Evolutionary conservation across 2,888 invertebrate genomes (phyloP), one percentile per base, ranked within the genome.

Genomic region (Venusia cambrica): DNA sequence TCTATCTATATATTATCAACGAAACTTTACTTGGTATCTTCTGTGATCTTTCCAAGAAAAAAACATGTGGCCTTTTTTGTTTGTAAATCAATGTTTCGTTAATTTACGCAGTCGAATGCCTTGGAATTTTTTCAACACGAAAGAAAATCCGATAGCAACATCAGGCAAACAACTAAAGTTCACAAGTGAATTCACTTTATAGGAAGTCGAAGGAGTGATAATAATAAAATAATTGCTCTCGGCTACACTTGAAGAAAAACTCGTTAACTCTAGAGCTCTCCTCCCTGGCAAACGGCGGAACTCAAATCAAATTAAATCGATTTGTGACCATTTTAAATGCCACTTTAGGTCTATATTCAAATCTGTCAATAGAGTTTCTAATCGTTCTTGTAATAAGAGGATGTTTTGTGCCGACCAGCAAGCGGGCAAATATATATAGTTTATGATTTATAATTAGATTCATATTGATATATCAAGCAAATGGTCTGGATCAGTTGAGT

Each of bases 231-330:
- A 69, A 74, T 72, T 68, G 70, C 66, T 70, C 58, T 59, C 45
- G 51, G 47, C 62, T 54, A 52, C 59, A 62, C 75, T 76, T 57
- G 61, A 57, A 70, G 65, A 58, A 64, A 64, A 73, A 72, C 75
- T 81, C 77, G 73, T 81, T 81, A 80, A 75, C 62, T 75, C 66
- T 70, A 78, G 76, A 63, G 71, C 77, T 57, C 74, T 75, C 51
- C 38, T 19, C 29, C 19, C 9, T 46, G 54, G 62, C 55, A 54
- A 34, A 51, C 56, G 53, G 44, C 15, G 40, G 38, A 39, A 34
- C 39, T 29, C 21, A 33, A 40, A 33, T 48, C 44, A 44, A 49
- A 46, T 51, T 29, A 32, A 48, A 48, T 45, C 45, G 42, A 49
- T 48, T 47, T 36, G 31, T 37, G 32, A 21, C 29, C 34, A 34